Base-by-base conservation (phyloP, 2,888 invertebrate species). In the Tetheella fluctuosa region DNA sequence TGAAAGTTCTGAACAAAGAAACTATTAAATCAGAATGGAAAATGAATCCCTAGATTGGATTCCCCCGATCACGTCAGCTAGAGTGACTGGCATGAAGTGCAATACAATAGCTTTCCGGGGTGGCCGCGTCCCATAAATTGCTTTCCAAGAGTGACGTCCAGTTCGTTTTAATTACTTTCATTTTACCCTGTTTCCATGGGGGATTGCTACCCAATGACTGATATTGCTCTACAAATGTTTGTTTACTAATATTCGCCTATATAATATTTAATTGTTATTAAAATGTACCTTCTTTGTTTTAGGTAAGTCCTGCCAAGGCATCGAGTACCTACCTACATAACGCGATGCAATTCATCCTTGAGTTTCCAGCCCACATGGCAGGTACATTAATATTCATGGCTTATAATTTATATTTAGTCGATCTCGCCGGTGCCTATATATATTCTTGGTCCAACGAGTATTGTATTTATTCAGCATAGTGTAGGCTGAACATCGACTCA, bases 21-120 rank as follows among this genome's bases (percentile, higher is more conserved):
- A 68, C 76, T 74, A 81, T 83, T 82, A 84, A 83, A 85, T 83
- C 75, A 73, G 73, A 79, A 77, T 77, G 80, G 77, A 86, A 85
- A 85, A 84, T 84, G 75, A 70, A 70, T 77, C 73, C 73, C 69
- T 73, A 70, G 76, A 81, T 83, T 79, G 74, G 69, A 73, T 81
- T 84, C 85, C 88, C 90, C 85, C 73, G 76, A 77, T 80, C 79
- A 79, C 77, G 85, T 85, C 81, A 74, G 74, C 66, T 64, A 58
- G 67, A 80, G 72, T 86, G 89, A 87, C 80, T 87, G 88, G 83
- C 89, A 77, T 88, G 81, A 82, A 90, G 86, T 80, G 83, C 77
- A 76, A 79, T 71, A 88, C 88, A 89, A 90, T 84, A 80, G 83
- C 69, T 68, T 71, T 78, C 74, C 78, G 81, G 88, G 90, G 89